Conservation (phyloP, 37 sponge, comb jelly and placozoan genomes). For the Amphimedon queenslandica region DNA sequence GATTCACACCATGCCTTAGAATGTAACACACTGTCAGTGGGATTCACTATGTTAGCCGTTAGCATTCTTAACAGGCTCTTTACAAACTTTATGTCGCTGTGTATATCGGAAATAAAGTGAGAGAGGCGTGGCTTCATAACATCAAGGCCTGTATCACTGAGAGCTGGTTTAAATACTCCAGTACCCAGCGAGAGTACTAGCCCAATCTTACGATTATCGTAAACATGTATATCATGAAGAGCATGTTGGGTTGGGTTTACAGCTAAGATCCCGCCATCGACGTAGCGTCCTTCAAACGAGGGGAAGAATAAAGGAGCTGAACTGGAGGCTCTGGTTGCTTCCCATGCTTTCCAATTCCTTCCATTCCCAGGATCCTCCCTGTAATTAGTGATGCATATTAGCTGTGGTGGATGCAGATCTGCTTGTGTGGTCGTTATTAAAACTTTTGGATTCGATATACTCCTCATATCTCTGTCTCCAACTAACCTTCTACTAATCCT, state of each 20-base stretch:
- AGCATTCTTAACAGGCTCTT: neutral
- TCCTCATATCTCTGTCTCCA: neutral
- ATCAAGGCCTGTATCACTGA: neutral
- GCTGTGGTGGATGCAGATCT: neutral
- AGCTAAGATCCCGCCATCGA: conserved; percentile 20
- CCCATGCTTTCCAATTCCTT: conserved; percentile 6
- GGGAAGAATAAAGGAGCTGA: conserved; percentile 26
- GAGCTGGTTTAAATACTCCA: neutral
- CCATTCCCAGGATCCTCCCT: neutral
- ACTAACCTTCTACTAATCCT: neutral
- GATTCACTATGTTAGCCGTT: neutral
- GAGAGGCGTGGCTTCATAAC: neutral
- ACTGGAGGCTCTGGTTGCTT: conserved; percentile 10
- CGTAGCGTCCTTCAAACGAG: conserved; percentile 3
- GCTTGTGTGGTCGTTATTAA: neutral
- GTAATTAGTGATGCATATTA: neutral
- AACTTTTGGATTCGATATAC: neutral
- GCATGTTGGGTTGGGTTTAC: conserved; percentile 15
- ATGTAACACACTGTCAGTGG: neutral
- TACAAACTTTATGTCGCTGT: neutral
- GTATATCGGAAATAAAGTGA: neutral
- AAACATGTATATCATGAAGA: conserved; percentile 1
- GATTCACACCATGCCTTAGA: neutral
- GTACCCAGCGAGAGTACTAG: conserved; percentile 22
- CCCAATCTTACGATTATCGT: neutral